Conservation (phyloP, 2,797 vertebrate species). For the Chrysocyon brachyurus region DNA sequence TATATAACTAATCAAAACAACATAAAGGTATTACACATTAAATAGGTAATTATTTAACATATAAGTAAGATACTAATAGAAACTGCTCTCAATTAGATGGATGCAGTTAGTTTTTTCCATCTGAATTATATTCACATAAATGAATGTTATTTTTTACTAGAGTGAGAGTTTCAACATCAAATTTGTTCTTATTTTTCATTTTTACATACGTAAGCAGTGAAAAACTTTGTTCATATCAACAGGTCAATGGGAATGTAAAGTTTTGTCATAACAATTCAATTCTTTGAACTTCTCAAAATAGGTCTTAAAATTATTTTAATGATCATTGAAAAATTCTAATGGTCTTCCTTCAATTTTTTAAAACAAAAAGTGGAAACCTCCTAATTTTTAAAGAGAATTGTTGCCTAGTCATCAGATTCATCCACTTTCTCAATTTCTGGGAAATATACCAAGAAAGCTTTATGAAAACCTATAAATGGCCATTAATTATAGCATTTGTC, state of each 20-base stretch:
- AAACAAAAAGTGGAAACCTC: conserved; percentile 3
- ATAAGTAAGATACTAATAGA: background rate
- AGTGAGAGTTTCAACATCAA: conserved; percentile 39
- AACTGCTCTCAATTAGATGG: background rate
- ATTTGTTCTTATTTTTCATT: conserved; percentile 12
- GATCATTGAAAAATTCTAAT: conserved; percentile 23
- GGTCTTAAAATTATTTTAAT: conserved; percentile 60
- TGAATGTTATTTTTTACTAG: conserved; percentile 49
- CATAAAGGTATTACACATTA: background rate
- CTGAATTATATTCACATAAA: conserved; percentile 5
- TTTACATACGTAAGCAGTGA: background rate
- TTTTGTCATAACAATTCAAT: background rate
- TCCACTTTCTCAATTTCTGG: conserved; percentile 57
- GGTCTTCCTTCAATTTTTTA: conserved; percentile 17
- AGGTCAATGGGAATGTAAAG: background rate
- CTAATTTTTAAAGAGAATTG: conserved; percentile 4
- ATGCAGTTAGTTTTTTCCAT: background rate
- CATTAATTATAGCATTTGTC: conserved; percentile 63
- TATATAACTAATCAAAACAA: background rate
- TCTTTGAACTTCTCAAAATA: background rate
- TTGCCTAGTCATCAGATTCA: conserved; percentile 55
- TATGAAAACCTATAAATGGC: conserved; percentile 39
- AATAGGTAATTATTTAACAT: conserved; percentile 20
- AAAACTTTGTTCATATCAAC: conserved; percentile 1
- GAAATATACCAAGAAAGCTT: conserved; percentile 54